Conservation (phyloP, 2,797 vertebrate genomes). For the Scyliorhinus canicula region DNA sequence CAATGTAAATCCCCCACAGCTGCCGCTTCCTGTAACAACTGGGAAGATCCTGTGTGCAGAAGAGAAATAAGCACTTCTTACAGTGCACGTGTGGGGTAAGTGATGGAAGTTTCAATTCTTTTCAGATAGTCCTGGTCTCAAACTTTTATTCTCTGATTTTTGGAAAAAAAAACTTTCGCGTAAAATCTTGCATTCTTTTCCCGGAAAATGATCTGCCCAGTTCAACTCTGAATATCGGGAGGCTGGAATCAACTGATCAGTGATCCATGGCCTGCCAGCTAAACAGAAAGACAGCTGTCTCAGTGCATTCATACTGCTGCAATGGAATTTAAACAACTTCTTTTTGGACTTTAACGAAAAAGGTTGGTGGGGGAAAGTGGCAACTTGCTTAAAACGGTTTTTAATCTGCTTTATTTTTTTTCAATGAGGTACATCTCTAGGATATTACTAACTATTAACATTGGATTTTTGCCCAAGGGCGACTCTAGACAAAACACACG, state of each 20-base stretch:
- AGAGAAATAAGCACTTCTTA: neutral
- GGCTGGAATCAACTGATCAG: neutral
- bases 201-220: no score
- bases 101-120: neutral
- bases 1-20: neutral
- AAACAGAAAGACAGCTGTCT: conserved; percentile 5
- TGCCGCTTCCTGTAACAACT: conserved; percentile 16
- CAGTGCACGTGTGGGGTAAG: conserved; percentile 6
- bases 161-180: neutral
- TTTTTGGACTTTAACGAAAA: neutral
- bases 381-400: neutral
- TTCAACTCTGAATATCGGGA: neutral
- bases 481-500: neutral
- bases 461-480: neutral
- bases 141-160: neutral
- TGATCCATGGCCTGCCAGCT: neutral
- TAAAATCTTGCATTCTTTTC: neutral
- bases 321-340: neutral
- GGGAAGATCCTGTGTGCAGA: neutral
- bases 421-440: neutral
- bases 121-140: neutral
- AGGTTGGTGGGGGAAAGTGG: no score
- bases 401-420: no score
- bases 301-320: neutral
- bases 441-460: neutral